Evolutionary conservation across 2,888 invertebrate species (phyloP).

Genomic region (Sipha maydis): DNA sequence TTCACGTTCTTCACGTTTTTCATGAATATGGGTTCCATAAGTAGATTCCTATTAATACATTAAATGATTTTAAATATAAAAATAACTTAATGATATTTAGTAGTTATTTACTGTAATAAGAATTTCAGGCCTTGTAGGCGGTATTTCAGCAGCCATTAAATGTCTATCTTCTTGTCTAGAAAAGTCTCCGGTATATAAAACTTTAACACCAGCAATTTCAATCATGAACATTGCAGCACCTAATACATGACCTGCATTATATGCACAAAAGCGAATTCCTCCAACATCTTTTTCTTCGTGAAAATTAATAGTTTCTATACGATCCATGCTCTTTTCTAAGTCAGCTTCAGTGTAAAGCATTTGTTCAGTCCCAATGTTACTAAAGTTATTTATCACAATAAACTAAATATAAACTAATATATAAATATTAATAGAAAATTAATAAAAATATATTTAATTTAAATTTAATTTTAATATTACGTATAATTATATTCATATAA

Average conservation of each 20-base stretch:
- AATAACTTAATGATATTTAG: constrained; percentile 22
- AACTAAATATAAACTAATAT: background rate
- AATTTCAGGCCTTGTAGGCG: constrained; percentile 94
- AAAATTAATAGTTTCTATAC: constrained; percentile 97
- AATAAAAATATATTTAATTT: background rate
- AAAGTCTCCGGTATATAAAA: constrained; percentile 97
- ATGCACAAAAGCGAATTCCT: constrained; percentile 98
- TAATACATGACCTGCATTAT: constrained; percentile 97
- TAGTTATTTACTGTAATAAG: constrained; percentile 82
- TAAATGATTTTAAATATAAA: constrained; percentile 63
- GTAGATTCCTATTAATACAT: constrained; percentile 83
- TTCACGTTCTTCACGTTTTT: constrained; percentile 96
- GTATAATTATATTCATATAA: background rate
- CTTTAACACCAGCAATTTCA: constrained; percentile 97
- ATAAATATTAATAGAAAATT: too few relatives aligned
- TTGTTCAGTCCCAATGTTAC: constrained; percentile 95
- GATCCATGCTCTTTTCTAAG: constrained; percentile 96
- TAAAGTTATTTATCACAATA: constrained; percentile 67
- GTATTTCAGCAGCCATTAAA: constrained; percentile 99
- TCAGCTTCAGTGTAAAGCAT: constrained; percentile 98
- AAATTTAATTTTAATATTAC: too few relatives aligned
- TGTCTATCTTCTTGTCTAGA: constrained; percentile 98
- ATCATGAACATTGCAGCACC: constrained; percentile 99
- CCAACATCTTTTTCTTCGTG: constrained; percentile 97
- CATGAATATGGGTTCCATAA: constrained; percentile 99